Percentiles rank a stretch among this genome's conserved stretches.
Evolutionary conservation across 1,140 invertebrate species (phyloP).

Genomic region (Pseudobourletiella spinata): DNA sequence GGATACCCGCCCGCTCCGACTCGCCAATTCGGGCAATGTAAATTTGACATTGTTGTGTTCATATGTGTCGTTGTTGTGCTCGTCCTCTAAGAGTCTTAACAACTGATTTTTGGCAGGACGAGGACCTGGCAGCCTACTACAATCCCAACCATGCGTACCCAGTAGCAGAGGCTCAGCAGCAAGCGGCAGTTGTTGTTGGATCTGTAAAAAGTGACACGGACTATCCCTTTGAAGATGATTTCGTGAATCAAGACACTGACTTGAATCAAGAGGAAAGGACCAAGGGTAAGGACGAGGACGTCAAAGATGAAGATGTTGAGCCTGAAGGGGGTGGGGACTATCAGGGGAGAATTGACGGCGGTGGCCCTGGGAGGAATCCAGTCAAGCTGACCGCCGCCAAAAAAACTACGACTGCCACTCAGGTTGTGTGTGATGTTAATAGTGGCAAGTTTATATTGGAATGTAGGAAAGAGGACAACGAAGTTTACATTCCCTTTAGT

Average conservation of each 20-base stretch:
- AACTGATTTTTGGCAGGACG: constrained; percentile 14
- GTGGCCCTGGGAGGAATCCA: too few relatives aligned
- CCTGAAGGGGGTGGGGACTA: too few relatives aligned
- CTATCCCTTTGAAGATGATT: constrained; percentile 32
- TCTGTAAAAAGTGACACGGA: background rate
- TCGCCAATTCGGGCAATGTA: too few relatives aligned
- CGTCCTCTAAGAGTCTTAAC: too few relatives aligned
- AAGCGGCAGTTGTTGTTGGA: background rate
- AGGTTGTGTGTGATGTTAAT: constrained; percentile 49
- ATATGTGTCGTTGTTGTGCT: too few relatives aligned
- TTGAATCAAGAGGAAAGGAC: background rate
- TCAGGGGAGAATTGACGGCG: too few relatives aligned
- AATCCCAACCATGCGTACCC: background rate
- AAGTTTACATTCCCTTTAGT: constrained; percentile 85
- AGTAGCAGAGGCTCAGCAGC: background rate
- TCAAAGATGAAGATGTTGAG: too few relatives aligned
- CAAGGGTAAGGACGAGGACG: background rate
- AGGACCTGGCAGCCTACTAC: background rate
- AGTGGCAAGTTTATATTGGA: constrained; percentile 78
- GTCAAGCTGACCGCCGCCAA: too few relatives aligned
- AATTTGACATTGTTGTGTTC: too few relatives aligned
- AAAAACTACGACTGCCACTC: background rate
- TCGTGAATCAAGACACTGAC: constrained; percentile 8
- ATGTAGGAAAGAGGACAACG: constrained; percentile 72
- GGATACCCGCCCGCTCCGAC: too few relatives aligned